phyloP scores from a whole-genome alignment of 1,140 invertebrate genomes.

The Cotesia chilonis region DNA sequence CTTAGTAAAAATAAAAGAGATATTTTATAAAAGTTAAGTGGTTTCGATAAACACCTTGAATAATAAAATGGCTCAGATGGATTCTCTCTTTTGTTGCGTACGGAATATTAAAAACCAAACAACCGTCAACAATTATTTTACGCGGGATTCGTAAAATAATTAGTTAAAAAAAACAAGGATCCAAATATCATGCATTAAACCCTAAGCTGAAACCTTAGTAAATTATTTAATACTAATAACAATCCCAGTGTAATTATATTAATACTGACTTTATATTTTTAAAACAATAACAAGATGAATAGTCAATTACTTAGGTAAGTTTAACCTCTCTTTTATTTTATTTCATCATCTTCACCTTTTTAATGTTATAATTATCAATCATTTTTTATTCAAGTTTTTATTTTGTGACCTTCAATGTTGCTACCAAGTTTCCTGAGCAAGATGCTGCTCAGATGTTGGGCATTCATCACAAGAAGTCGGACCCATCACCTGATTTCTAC shows the following conservation, averaged over 20 bases:
- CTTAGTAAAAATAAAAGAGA: no score
- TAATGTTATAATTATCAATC: neutral
- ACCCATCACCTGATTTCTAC: conserved; percentile 80
- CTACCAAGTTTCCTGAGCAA: conserved; percentile 76
- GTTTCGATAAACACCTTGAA: neutral
- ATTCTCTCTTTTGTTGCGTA: no score
- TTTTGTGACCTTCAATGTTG: conserved; percentile 87
- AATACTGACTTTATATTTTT: neutral
- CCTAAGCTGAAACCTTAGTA: neutral
- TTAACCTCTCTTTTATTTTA: conserved; percentile 6
- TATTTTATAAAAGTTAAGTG: neutral
- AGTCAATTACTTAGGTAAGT: neutral
- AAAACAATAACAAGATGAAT: conserved; percentile 3
- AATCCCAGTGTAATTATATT: neutral
- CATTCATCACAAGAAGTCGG: conserved; percentile 68
- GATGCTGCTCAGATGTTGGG: conserved; percentile 76
- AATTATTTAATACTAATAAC: neutral
- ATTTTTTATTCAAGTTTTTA: conserved; percentile 69
- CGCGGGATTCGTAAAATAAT: no score
- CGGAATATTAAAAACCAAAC: no score
- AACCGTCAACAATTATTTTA: no score
- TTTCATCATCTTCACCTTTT: conserved; percentile 6
- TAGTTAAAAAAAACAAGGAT: neutral
- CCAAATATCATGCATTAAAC: neutral
- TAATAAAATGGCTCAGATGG: neutral